Evolutionary conservation across 2,113 vertebrate species (phyloP).

Genomic region (Melanotaenia duboulayi): DNA sequence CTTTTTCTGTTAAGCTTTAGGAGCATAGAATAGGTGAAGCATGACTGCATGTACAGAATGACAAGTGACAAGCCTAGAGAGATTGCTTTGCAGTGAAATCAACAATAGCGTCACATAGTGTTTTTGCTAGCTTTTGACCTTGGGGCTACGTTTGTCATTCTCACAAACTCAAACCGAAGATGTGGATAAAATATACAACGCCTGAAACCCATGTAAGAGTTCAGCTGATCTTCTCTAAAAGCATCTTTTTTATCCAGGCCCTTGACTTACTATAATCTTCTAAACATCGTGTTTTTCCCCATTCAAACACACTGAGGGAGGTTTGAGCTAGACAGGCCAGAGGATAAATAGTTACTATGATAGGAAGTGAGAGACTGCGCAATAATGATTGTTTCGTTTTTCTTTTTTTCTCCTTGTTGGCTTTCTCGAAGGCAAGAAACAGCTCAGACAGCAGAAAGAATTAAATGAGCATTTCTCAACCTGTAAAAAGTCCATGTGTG

Average conservation of each 20-base stretch:
- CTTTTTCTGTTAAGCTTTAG: slow-evolving; percentile 35
- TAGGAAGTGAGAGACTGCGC: slow-evolving; percentile 42
- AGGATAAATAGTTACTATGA: slow-evolving; percentile 50
- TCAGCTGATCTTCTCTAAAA: slow-evolving; percentile 2
- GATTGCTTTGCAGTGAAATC: slow-evolving; percentile 37
- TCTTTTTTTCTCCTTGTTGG: slow-evolving; percentile 28
- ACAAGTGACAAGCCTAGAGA: slow-evolving; percentile 53
- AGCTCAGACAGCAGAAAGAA: slow-evolving; percentile 30
- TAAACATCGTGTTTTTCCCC: background rate
- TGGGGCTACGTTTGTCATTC: slow-evolving; percentile 40
- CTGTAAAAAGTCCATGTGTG: slow-evolving; percentile 16
- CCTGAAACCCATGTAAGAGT: slow-evolving; percentile 4
- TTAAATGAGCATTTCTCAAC: slow-evolving; percentile 47
- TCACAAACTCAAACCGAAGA: slow-evolving; percentile 18
- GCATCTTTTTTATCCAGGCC: background rate
- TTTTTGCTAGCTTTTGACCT: slow-evolving; percentile 44
- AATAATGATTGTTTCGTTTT: background rate
- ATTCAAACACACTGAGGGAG: background rate
- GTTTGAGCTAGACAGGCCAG: background rate
- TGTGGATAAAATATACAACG: background rate
- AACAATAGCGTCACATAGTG: slow-evolving; percentile 40
- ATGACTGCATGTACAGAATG: slow-evolving; percentile 21
- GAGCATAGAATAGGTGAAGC: slow-evolving; percentile 47
- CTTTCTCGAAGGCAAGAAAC: slow-evolving; percentile 44
- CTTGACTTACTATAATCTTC: background rate